phyloP scores from a whole-genome alignment of 2,797 vertebrate genomes.

The Diplodus puntazzo region DNA sequence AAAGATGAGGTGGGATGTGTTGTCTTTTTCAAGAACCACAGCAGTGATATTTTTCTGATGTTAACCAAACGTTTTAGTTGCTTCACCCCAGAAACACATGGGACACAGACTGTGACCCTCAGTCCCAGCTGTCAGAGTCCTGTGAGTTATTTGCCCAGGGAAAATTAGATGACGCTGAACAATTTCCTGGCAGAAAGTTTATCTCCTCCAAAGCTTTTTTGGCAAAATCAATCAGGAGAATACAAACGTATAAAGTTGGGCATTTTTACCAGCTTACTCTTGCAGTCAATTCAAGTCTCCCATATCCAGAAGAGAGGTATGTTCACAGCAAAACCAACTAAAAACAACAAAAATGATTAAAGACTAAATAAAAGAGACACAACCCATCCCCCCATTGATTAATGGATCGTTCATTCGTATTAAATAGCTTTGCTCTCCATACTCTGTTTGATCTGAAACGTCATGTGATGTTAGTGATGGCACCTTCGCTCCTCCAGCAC shows the following conservation, averaged over 20 bases:
- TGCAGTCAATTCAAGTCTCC: neutral
- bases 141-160: neutral
- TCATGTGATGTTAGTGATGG: slow-evolving; percentile 29
- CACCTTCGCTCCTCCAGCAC: slow-evolving; percentile 37
- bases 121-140: neutral
- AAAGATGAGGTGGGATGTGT: neutral
- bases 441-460: slow-evolving; percentile 33
- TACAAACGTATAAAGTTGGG: neutral
- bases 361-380: neutral
- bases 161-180: neutral
- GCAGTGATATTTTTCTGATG: neutral
- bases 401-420: slow-evolving; percentile 16
- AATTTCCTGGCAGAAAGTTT: neutral
- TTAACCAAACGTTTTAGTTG: neutral
- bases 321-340: neutral
- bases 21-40: neutral
- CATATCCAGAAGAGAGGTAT: neutral
- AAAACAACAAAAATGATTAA: neutral
- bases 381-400: neutral
- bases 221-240: neutral
- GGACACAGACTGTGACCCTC: neutral
- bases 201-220: neutral
- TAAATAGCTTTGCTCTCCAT: slow-evolving; percentile 4
- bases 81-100: neutral
- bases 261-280: neutral